Evolutionary conservation across 2,113 vertebrate genomes (phyloP).

Genomic region (Muntiacus muntjak): DNA sequence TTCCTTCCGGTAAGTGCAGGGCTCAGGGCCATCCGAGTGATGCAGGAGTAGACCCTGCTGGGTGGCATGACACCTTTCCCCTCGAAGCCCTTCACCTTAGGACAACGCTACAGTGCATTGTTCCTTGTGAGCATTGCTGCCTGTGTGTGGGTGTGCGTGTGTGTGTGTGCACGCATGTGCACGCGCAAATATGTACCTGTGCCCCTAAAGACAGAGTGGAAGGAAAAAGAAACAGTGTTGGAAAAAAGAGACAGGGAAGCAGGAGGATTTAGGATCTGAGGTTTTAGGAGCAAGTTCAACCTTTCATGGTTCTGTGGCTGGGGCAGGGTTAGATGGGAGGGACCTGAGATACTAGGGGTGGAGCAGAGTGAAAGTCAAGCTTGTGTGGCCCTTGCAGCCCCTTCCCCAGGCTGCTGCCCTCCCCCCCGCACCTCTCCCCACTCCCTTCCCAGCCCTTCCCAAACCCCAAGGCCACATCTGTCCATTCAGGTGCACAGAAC

Average conservation of each 20-base stretch:
- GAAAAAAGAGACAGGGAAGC: background rate
- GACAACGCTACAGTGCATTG: background rate
- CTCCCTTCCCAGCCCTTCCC: no score
- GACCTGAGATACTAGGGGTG: background rate
- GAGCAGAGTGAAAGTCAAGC: background rate
- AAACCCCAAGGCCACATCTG: background rate
- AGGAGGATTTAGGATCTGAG: background rate
- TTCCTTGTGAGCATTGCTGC: background rate
- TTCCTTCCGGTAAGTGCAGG: background rate
- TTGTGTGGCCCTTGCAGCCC: background rate
- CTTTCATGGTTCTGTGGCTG: background rate
- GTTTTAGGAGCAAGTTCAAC: background rate
- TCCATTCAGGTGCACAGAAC: constrained; percentile 9
- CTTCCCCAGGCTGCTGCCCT: background rate
- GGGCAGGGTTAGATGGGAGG: background rate
- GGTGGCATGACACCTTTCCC: background rate
- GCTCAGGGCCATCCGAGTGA: background rate
- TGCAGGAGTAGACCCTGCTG: background rate
- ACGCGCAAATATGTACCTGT: background rate
- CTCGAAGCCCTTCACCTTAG: background rate
- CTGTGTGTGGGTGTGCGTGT: background rate
- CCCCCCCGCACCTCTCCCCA: background rate
- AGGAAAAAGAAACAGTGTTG: background rate
- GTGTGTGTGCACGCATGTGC: rapidly evolving
- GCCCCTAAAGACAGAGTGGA: background rate